Conservation (phyloP, 2,797 vertebrate species). For the Tangara arthus region DNA sequence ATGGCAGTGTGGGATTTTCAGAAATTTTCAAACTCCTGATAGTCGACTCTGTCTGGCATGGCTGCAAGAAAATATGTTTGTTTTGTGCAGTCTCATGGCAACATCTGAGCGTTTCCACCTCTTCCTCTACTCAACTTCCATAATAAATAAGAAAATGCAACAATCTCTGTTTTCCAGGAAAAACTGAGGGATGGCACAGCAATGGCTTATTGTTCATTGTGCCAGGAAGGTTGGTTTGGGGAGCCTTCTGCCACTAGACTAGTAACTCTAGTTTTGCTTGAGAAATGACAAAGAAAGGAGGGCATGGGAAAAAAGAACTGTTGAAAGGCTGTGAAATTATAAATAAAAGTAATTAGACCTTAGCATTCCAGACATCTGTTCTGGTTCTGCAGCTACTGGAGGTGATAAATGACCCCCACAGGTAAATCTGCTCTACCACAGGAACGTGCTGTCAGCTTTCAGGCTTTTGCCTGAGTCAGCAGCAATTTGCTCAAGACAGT, state of each 20-base stretch:
- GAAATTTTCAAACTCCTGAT: neutral
- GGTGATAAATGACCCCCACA: neutral
- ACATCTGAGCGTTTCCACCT: neutral
- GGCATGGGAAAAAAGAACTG: neutral
- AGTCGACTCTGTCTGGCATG: neutral
- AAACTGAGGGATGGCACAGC: neutral
- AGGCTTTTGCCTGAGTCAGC: neutral
- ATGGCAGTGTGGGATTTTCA: neutral
- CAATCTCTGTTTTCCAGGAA: neutral
- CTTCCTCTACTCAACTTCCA: neutral
- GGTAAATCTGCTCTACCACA: neutral
- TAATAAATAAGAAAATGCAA: neutral
- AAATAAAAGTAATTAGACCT: neutral
- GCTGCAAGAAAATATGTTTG: neutral
- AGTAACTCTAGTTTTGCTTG: neutral
- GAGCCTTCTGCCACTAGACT: neutral
- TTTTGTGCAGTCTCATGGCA: neutral
- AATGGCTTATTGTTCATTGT: neutral
- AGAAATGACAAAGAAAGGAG: neutral
- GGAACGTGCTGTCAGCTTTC: neutral
- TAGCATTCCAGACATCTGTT: neutral
- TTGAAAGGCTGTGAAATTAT: neutral
- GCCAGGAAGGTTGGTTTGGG: neutral
- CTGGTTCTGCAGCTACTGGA: neutral
- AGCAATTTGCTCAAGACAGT: neutral